Percentiles rank a stretch among this genome's conserved stretches.
phyloP scores from a whole-genome alignment of 2,797 vertebrate genomes.

The Anas flavirostris region DNA sequence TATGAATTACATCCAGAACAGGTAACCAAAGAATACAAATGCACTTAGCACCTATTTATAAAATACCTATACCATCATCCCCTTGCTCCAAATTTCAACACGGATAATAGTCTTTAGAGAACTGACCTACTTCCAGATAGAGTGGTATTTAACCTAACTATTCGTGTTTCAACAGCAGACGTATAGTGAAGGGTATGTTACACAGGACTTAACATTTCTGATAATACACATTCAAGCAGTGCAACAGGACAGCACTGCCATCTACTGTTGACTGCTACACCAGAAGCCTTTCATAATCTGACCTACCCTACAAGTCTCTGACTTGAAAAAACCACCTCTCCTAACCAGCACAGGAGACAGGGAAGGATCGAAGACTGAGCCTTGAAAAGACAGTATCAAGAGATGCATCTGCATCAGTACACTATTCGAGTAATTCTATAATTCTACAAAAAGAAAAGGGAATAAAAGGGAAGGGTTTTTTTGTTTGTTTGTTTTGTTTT shows the following conservation, averaged over 20 bases:
- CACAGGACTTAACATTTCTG: neutral
- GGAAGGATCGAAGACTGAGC: neutral
- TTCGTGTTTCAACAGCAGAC: slow-evolving; percentile 33
- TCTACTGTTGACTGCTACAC: slow-evolving; percentile 58
- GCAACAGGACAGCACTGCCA: slow-evolving; percentile 75
- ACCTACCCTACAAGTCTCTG: neutral
- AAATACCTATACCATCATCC: neutral
- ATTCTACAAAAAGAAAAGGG: neutral
- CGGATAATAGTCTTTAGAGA: neutral
- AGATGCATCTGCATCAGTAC: neutral
- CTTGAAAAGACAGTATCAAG: neutral
- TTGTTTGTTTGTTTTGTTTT: too few relatives aligned
- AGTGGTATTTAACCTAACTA: neutral
- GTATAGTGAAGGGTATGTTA: neutral
- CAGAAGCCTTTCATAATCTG: neutral
- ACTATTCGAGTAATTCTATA: neutral
- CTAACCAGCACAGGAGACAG: neutral
- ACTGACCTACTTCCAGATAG: neutral
- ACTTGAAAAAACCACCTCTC: neutral
- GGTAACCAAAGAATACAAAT: accelerated
- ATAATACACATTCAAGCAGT: neutral
- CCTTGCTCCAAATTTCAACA: neutral
- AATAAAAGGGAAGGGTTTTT: neutral
- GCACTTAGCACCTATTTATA: neutral
- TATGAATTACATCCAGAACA: neutral